phyloP scores from a whole-genome alignment of 2,888 invertebrate genomes.

The Sycophila texana region DNA sequence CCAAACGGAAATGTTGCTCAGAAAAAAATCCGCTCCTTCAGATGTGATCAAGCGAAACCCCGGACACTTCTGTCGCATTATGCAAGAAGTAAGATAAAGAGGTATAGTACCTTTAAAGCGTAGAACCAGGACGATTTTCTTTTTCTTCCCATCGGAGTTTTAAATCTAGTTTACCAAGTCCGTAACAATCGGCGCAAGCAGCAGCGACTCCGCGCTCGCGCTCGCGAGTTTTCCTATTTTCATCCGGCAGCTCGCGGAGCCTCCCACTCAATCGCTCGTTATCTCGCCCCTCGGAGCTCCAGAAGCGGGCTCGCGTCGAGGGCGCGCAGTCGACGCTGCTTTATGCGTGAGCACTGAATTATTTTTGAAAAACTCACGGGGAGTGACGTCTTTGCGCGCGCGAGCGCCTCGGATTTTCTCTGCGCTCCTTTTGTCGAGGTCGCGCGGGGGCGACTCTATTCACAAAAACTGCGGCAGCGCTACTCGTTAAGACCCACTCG shows the following conservation, averaged over 20 bases:
- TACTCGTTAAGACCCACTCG: slow-evolving; percentile 9
- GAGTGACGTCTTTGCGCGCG: neutral
- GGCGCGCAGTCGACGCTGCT: neutral
- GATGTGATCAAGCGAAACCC: no score
- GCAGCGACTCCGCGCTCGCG: neutral
- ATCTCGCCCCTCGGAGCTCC: slow-evolving; percentile 5
- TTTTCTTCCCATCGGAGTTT: neutral
- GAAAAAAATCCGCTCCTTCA: no score
- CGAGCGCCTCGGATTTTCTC: neutral
- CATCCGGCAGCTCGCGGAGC: neutral
- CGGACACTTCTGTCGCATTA: no score
- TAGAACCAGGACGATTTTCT: neutral
- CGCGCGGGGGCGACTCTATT: neutral
- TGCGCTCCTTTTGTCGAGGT: neutral
- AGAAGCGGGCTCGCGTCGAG: neutral
- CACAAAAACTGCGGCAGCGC: neutral
- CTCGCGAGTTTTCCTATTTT: slow-evolving; percentile 15
- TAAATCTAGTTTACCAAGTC: slow-evolving; percentile 17
- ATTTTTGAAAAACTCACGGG: slow-evolving; percentile 24
- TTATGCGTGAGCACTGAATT: slow-evolving; percentile 5
- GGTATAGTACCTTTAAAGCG: neutral
- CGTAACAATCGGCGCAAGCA: slow-evolving; percentile 23
- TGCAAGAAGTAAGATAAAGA: no score
- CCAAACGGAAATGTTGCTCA: no score
- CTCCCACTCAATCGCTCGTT: slow-evolving; percentile 31